These are phyloP conservation scores for Petroica traversi DNA, from an alignment of 2,113 vertebrate genomes.

Conservation along the genomic window DNA sequence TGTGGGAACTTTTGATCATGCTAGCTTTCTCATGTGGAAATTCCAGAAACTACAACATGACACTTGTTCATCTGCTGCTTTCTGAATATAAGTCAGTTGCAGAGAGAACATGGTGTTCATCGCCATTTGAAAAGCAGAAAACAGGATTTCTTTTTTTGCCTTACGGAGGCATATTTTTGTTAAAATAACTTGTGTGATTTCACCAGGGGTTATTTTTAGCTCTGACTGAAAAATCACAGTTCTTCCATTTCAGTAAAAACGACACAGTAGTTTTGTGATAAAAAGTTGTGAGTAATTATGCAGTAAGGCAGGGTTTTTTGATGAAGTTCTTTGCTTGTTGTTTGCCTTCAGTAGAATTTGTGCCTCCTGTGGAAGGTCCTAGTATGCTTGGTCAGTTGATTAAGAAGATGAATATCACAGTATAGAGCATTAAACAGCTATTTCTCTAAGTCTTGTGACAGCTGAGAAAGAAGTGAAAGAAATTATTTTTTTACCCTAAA, in stretches of 20 bases:
- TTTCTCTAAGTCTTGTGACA: not conserved
- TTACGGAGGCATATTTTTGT: not conserved
- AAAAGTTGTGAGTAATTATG: not conserved
- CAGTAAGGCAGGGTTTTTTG: not conserved
- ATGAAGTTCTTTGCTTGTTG: not conserved
- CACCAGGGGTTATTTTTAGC: not conserved
- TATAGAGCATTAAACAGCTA: not conserved
- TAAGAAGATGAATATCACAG: not conserved
- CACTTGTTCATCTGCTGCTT: not conserved
- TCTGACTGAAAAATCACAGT: not conserved
- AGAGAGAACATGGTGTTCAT: not conserved
- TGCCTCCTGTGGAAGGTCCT: not conserved
- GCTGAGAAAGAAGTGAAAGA: not conserved
- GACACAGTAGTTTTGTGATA: not conserved
- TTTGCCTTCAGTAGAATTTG: not conserved
- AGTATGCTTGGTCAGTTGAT: not conserved
- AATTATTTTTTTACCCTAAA: not conserved
- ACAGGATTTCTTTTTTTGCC: not conserved
- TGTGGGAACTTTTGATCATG: not conserved
- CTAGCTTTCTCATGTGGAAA: not conserved
- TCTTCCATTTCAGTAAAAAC: not conserved
- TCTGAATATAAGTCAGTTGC: not conserved
- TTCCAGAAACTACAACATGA: not conserved
- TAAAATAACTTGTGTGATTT: not conserved
- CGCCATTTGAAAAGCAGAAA: not conserved